Base-by-base conservation (phyloP, 2,113 vertebrate genomes). In the Phyllostomus hastatus region DNA sequence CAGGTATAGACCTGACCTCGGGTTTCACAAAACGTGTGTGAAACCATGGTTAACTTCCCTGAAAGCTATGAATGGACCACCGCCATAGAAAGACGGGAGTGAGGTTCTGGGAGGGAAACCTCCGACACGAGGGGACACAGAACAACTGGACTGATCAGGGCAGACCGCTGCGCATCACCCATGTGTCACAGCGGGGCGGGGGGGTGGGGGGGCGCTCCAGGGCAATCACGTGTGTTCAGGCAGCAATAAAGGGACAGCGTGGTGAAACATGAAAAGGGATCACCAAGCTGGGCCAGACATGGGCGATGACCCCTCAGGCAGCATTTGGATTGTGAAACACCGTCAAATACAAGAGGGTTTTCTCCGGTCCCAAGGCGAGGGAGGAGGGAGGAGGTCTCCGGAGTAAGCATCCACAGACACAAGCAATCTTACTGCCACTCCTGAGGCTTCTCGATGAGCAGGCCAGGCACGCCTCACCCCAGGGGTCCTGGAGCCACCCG, bases 351-450 rank as follows among this genome's bases (percentile, higher is more conserved):
- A 80, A 52, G 67, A 70, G 0, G 41, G 0, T 38, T n/a, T 83
- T 41, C 85, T 83, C 87, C 61, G 89, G 86, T 61, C 4, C 20
- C 88, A 59, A 28, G 33, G 35, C 1, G 2, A 79, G 61, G 22
- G n/a, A 26, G 57, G 66, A 46, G 57, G 54, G 57, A 57, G 57
- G 20, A 22, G n/a, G 38, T 26, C 81, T 78, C 79, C 33, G 16
- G 50, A 16, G 86, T 0, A 8, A 2, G 0, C 0, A 4, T 1
- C 79, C 64, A 48, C 0, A 2, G 5, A 69, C 33, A 57, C 38
- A 52, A 24, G 38, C 70, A 26, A 11, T 10, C 6, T 22, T 41
- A 16, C 33, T 22, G 3, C 41, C 11, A 31, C n/a, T 33, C 64
- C 24, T 0, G 1, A 86, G 57, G 67, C 91, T 64, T 46, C 43